Evolutionary conservation across 1,140 invertebrate genomes (phyloP).

Genomic region (Bombus sibiricus): DNA sequence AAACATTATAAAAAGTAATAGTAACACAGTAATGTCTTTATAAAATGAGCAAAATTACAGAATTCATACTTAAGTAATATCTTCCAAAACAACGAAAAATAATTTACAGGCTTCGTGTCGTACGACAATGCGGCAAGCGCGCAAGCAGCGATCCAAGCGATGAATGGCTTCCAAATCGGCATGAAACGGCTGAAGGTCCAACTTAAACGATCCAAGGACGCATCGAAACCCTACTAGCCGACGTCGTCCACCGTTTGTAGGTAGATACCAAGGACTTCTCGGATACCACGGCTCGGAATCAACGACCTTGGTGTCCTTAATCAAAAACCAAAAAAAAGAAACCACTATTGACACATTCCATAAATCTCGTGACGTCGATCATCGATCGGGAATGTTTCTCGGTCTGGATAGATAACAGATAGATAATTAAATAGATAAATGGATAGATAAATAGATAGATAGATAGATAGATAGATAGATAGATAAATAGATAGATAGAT

Average conservation of each 20-base stretch:
- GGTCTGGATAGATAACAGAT: slow-evolving; percentile 29
- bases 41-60: background rate
- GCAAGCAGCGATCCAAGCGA: slow-evolving; percentile 96
- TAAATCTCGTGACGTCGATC: slow-evolving; percentile 41
- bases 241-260: slow-evolving; percentile 76
- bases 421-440: background rate
- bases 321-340: slow-evolving; percentile 16
- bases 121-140: slow-evolving; percentile 97
- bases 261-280: slow-evolving; percentile 78
- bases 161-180: slow-evolving; percentile 99
- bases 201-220: slow-evolving; percentile 97
- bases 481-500: background rate
- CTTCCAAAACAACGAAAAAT: background rate
- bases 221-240: slow-evolving; percentile 91
- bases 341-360: slow-evolving; percentile 42
- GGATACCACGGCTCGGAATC: slow-evolving; percentile 62
- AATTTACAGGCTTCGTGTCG: slow-evolving; percentile 93
- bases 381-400: slow-evolving; percentile 15
- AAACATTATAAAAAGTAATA: too few species aligned
- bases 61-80: background rate
- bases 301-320: slow-evolving; percentile 58
- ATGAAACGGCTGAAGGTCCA: slow-evolving; percentile 99
- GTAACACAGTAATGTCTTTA: too few species aligned
- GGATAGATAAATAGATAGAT: background rate
- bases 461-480: background rate